Evolutionary conservation across 2,888 invertebrate genomes (phyloP).

Genomic region (Plebejus anna): DNA sequence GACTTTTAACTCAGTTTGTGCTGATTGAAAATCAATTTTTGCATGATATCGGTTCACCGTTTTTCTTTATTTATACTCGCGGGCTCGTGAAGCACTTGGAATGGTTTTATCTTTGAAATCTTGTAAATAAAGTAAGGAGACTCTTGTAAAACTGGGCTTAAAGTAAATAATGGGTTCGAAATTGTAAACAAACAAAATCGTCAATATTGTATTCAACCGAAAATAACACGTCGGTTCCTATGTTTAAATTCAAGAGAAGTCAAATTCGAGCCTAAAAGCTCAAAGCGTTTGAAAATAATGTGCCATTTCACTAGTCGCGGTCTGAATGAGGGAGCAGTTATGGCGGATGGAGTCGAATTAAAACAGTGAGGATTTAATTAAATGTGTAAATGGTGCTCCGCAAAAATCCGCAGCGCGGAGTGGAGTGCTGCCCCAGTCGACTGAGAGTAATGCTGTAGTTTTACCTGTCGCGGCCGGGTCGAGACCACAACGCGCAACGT

Average conservation of each 20-base stretch:
- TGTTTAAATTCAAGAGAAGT: slow-evolving; percentile 6
- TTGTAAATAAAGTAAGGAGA: neutral
- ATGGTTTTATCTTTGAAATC: neutral
- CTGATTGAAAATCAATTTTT: slow-evolving; percentile 19
- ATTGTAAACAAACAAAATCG: neutral
- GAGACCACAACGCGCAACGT: neutral
- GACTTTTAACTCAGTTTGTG: slow-evolving; percentile 19
- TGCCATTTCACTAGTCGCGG: slow-evolving; percentile 39
- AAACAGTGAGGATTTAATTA: slow-evolving; percentile 74
- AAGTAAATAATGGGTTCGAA: neutral
- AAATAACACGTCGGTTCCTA: neutral
- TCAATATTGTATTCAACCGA: neutral
- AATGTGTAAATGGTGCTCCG: slow-evolving; percentile 70
- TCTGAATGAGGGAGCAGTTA: slow-evolving; percentile 58
- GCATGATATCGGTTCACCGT: slow-evolving; percentile 9
- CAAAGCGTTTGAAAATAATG: slow-evolving; percentile 34
- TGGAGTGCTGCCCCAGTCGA: slow-evolving; percentile 55
- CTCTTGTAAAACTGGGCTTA: neutral
- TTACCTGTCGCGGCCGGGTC: slow-evolving; percentile 3
- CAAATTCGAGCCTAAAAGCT: slow-evolving; percentile 14
- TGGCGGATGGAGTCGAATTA: slow-evolving; percentile 66
- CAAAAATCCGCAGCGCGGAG: slow-evolving; percentile 58
- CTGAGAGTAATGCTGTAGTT: slow-evolving; percentile 38
- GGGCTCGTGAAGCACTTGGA: neutral
- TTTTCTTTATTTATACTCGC: neutral